Percentiles rank a stretch among this genome's conserved stretches.
phyloP scores from a whole-genome alignment of 2,797 vertebrate genomes.

The Girardinus metallicus region DNA sequence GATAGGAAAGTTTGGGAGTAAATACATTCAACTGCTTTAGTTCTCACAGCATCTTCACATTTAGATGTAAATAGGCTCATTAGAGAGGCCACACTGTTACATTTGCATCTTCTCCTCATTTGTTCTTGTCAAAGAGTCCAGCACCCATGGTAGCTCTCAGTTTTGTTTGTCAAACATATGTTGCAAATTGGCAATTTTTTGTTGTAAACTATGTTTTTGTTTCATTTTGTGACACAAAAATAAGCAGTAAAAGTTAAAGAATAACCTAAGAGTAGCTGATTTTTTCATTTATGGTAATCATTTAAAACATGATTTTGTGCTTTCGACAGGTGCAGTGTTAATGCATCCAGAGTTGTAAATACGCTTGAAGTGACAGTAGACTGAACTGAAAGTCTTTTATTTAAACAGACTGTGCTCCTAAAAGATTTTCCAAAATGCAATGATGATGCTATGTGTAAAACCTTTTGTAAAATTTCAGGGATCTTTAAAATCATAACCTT shows the following conservation, averaged over 20 bases:
- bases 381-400: not conserved
- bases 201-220: not conserved
- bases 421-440: not conserved
- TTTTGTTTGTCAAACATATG: not conserved
- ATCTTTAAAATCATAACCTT: not conserved
- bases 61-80: conserved; percentile 72
- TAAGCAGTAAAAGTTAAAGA: not conserved
- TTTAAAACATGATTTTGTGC: not conserved
- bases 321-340: not conserved
- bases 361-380: not conserved
- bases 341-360: not conserved
- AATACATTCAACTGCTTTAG: conserved; percentile 37
- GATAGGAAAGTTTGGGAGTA: conserved; percentile 6
- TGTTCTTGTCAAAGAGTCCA: conserved; percentile 45
- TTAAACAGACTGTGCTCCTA: not conserved
- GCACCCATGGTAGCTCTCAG: not conserved
- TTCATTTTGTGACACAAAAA: not conserved
- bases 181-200: not conserved
- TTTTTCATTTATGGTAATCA: not conserved
- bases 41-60: conserved; percentile 66
- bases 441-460: not conserved
- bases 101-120: conserved; percentile 64
- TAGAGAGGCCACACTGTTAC: conserved; percentile 45
- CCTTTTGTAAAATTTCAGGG: not conserved
- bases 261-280: not conserved